phyloP scores from a whole-genome alignment of 2,888 invertebrate genomes.

The Neocrepidodera transversa region DNA sequence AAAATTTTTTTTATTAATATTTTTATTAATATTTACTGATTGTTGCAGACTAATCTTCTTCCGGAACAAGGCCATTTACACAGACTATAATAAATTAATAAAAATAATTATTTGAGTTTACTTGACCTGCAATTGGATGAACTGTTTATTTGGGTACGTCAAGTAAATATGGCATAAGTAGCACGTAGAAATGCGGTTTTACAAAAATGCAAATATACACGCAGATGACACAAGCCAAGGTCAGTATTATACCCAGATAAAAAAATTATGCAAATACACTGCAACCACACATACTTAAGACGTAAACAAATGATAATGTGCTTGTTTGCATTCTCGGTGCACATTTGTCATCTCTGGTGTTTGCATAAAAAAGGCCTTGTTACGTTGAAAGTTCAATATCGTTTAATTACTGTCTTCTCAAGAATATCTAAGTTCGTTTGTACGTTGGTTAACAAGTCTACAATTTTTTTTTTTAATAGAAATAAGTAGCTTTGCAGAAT shows the following conservation, averaged over 20 bases:
- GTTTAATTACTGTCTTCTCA: conserved; percentile 1
- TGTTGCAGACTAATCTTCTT: no score
- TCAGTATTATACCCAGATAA: conserved; percentile 29
- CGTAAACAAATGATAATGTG: conserved; percentile 28
- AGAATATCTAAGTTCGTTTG: conserved; percentile 1
- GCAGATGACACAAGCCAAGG: conserved; percentile 37
- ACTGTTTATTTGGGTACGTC: not conserved
- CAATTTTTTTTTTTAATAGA: no score
- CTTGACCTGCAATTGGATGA: not conserved
- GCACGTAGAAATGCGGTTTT: not conserved
- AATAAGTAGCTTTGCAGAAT: no score
- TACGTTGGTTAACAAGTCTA: conserved; percentile 2
- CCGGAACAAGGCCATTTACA: no score
- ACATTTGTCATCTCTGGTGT: conserved; percentile 11
- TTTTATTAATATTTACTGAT: no score
- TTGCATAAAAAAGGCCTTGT: conserved; percentile 14
- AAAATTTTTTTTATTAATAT: no score
- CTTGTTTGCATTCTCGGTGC: conserved; percentile 16
- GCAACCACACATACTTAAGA: conserved; percentile 26
- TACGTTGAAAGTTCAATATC: conserved; percentile 18
- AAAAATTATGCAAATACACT: conserved; percentile 36
- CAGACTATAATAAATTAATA: no score
- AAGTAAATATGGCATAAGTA: not conserved
- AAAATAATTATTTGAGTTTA: no score
- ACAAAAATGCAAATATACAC: conserved; percentile 18